phyloP scores from a whole-genome alignment of 1,140 invertebrate genomes.

The Philotrypesis tridentata region DNA sequence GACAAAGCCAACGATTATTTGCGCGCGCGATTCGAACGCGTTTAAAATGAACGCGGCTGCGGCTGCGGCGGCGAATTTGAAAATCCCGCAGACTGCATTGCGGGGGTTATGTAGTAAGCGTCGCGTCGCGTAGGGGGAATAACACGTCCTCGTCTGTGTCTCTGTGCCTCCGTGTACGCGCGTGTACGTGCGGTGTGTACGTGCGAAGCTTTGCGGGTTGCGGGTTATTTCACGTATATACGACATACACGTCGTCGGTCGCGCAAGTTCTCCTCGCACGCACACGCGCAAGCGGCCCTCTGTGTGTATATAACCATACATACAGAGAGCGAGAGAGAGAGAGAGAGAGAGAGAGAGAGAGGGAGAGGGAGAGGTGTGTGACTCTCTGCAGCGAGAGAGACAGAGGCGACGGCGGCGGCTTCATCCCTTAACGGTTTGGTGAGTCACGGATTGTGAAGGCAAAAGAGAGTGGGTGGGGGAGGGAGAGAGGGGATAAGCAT shows the following conservation, averaged over 20 bases:
- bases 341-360: slow-evolving; percentile 16
- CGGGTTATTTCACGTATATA: not conserved
- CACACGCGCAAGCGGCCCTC: not conserved
- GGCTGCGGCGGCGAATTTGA: not conserved
- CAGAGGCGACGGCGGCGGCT: slow-evolving; percentile 63
- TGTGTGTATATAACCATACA: no score
- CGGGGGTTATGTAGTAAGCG: not conserved
- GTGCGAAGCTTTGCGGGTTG: not conserved
- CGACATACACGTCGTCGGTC: slow-evolving; percentile 3
- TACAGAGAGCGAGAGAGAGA: slow-evolving; percentile 21
- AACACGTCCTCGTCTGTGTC: no score
- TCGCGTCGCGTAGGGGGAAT: no score
- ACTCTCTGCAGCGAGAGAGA: slow-evolving; percentile 44
- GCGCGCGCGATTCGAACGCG: no score
- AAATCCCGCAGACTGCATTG: slow-evolving; percentile 27
- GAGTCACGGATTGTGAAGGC: slow-evolving; percentile 66
- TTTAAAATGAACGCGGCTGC: no score
- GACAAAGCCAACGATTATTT: not conserved
- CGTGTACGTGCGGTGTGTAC: no score
- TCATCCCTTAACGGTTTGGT: slow-evolving; percentile 72
- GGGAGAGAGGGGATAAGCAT: slow-evolving; percentile 62
- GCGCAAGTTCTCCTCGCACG: slow-evolving; percentile 27
- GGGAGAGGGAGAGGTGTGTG: slow-evolving; percentile 49
- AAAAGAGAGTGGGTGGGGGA: not conserved
- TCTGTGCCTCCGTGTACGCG: no score